phyloP scores from a whole-genome alignment of 2,888 invertebrate genomes.

The Urechis unicinctus region DNA sequence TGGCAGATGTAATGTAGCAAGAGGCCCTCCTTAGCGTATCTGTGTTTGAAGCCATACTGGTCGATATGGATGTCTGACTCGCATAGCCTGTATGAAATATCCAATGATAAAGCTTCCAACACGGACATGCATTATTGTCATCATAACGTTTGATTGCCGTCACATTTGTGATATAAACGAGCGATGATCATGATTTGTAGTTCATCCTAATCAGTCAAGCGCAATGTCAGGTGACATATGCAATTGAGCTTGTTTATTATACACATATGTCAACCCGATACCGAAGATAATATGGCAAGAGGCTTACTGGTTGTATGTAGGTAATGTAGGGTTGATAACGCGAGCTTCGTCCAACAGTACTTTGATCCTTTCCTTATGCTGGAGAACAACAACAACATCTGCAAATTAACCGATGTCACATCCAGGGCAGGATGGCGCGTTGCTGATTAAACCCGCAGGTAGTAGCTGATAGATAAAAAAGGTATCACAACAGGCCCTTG shows the following conservation, averaged over 20 bases:
- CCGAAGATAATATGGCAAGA: not conserved
- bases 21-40: conserved; percentile 48
- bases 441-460: no score
- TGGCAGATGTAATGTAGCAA: conserved; percentile 55
- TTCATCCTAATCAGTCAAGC: no score
- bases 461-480: no score
- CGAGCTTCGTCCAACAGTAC: conserved; percentile 51
- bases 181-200: no score
- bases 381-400: no score
- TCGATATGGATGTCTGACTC: conserved; percentile 52
- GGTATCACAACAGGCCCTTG: no score
- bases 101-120: not conserved
- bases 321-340: conserved; percentile 52
- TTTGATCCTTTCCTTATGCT: conserved; percentile 52
- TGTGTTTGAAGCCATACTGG: conserved; percentile 54
- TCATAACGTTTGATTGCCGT: not conserved
- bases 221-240: no score
- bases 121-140: not conserved
- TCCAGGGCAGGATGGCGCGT: no score
- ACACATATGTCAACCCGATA: no score
- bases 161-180: no score
- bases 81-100: conserved; percentile 30
- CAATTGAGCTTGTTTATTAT: no score
- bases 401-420: no score
- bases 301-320: conserved; percentile 51